phyloP scores from a whole-genome alignment of 53 echinoderm and acorn worm genomes.

The Patiria pectinifera region DNA sequence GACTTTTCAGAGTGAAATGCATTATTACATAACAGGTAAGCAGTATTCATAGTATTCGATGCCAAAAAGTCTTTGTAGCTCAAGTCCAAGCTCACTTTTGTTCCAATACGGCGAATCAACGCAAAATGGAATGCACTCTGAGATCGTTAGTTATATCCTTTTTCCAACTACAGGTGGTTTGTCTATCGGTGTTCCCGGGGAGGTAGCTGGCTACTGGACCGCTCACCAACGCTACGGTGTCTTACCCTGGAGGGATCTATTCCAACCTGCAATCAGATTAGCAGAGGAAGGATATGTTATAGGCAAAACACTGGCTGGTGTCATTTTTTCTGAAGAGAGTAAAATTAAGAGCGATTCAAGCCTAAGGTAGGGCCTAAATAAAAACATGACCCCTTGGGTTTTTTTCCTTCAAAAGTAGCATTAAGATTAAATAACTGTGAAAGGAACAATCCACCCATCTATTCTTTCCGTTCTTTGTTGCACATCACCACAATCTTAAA shows the following conservation, averaged over 20 bases:
- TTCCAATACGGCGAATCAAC: not conserved
- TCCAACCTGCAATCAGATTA: slow-evolving; percentile 66
- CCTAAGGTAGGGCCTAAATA: slow-evolving; percentile 39
- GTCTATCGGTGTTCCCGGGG: slow-evolving; percentile 81
- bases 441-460: not conserved
- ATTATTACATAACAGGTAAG: no score
- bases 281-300: slow-evolving; percentile 70
- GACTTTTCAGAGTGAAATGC: no score
- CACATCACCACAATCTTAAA: not conserved
- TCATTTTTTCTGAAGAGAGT: slow-evolving; percentile 25
- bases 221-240: slow-evolving; percentile 68
- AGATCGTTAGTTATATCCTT: not conserved
- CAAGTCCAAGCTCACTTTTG: not conserved
- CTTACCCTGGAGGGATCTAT: slow-evolving; percentile 69
- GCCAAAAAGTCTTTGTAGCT: no score
- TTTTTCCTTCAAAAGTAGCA: no score
- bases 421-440: no score
- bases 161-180: slow-evolving; percentile 58
- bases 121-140: not conserved
- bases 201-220: slow-evolving; percentile 72
- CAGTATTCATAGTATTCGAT: no score
- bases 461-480: no score
- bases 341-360: slow-evolving; percentile 30
- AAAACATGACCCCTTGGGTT: not conserved
- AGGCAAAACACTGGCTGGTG: slow-evolving; percentile 22